A percentile compares a stretch with the other conserved stretches of the same genome.
These are phyloP conservation scores for Melanotaenia boesemani DNA, from an alignment of 2,797 vertebrate genomes.

Conservation along the genomic window DNA sequence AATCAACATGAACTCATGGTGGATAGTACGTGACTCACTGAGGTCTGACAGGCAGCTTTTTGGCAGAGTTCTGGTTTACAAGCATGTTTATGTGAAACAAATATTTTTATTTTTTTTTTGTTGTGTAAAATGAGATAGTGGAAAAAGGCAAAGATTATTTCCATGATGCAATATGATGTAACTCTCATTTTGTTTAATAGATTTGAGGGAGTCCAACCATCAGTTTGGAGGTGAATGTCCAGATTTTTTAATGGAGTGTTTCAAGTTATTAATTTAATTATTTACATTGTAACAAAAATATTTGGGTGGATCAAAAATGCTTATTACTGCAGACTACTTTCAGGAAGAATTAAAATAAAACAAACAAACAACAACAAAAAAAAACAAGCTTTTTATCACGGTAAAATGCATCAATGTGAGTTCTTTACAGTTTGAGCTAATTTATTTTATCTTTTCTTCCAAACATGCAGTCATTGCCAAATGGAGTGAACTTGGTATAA, in stretches of 20 bases:
- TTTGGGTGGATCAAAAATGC: slow-evolving; percentile 19
- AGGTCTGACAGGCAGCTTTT: neutral
- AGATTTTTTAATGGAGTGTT: slow-evolving; percentile 1
- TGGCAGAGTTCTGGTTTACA: neutral
- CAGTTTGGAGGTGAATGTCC: slow-evolving; percentile 1
- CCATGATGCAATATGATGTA: slow-evolving; percentile 31
- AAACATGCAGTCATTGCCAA: slow-evolving; percentile 26
- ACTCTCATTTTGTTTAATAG: slow-evolving; percentile 15
- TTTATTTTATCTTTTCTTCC: slow-evolving; percentile 23
- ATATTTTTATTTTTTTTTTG: slow-evolving; percentile 11
- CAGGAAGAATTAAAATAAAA: slow-evolving; percentile 1
- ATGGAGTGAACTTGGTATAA: slow-evolving; percentile 22
- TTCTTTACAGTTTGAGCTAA: slow-evolving; percentile 8
- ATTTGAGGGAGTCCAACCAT: neutral
- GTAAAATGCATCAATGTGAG: neutral
- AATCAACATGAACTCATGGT: neutral
- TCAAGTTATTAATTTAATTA: slow-evolving; percentile 21
- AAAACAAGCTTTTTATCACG: neutral
- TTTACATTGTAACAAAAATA: slow-evolving; percentile 35
- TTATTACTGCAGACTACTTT: slow-evolving; percentile 19
- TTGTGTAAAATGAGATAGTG: slow-evolving; percentile 11
- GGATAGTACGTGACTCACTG: neutral
- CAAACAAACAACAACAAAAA: neutral
- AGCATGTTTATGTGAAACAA: slow-evolving; percentile 6
- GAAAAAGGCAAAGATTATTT: slow-evolving; percentile 27